Evolutionary conservation across 2,888 invertebrate genomes (phyloP), one percentile per base, ranked within the genome.

Genomic region (Trachelus troglodyta): DNA sequence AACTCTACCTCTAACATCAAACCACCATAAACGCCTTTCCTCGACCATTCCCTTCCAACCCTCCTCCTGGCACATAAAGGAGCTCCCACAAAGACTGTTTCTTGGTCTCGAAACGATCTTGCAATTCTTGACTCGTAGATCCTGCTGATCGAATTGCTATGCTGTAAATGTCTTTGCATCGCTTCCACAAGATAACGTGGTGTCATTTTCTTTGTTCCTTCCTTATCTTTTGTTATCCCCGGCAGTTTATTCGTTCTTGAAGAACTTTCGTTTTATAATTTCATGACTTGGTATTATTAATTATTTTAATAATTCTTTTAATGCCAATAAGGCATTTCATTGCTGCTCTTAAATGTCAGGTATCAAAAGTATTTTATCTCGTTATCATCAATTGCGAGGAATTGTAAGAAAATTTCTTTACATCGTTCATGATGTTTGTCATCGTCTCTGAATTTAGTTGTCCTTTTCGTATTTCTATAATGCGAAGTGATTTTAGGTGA

Each of bases 11-110:
- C 79, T 73, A 71, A 76, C 81, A 79, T 84, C 81, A 83, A 85
- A 83, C 82, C 81, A 78, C 84, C 81, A 83, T 87, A 87, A 87
- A 87, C 86, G 85, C 84, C 83, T 86, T 79, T 76, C 76, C 12
- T 56, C 30, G 40, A 74, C 73, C 73, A 75, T 69, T 56, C 69
- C 75, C 69, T 74, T 31, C 69, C 69, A 11, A 35, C 34, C 12
- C 73, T 12, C 40, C 31, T 3, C 12, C 71, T 12, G 31, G 30
- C 31, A 33, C 33, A 71, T 71, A 71, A 56, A 56, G 56, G 23
- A 23, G 56, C 23, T 56, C 9, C 56, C 56, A 56, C 23, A 23
- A 56, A 56, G 56, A 23, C 56, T 56, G 56, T 56, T 56, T 56
- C 56, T 56, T 56, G 56, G 23, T 56, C 23, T 56, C 23, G 56